Conservation (phyloP, 2,888 invertebrate species). For the Dynastes hyllus region DNA sequence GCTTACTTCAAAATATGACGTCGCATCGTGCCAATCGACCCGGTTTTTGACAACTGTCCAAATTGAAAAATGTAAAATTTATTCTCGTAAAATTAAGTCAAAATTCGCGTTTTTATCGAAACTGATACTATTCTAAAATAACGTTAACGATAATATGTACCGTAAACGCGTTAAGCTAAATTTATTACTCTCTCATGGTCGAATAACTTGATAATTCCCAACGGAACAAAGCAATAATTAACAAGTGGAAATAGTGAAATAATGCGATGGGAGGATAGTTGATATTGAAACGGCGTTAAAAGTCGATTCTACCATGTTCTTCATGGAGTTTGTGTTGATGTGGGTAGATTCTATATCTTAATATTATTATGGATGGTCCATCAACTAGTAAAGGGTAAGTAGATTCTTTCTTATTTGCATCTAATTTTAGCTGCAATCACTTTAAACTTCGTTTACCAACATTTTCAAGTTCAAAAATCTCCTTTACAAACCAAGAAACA, state of each 20-base stretch:
- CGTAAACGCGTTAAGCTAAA: not conserved
- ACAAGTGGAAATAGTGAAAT: no score
- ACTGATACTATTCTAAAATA: not conserved
- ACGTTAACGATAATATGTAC: not conserved
- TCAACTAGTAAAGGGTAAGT: slow-evolving; percentile 1
- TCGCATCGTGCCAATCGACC: not conserved
- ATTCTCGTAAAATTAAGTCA: not conserved
- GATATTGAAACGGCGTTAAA: no score
- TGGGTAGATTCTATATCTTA: not conserved
- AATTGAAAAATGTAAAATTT: not conserved
- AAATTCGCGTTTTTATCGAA: not conserved
- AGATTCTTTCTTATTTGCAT: not conserved
- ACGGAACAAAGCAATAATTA: no score
- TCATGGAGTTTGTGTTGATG: not conserved
- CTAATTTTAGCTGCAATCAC: not conserved
- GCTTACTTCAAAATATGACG: no score
- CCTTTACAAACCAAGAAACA: no score
- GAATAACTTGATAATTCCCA: slow-evolving; percentile 3
- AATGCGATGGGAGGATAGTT: no score
- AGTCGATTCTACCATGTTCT: no score
- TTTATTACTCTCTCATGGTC: not conserved
- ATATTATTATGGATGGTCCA: not conserved
- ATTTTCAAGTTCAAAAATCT: no score
- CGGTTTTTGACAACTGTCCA: not conserved
- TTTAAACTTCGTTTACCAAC: no score